Percentiles rank a stretch among this genome's conserved stretches.
Conservation (phyloP, 37 sponge, comb jelly and placozoan species). For the Aplysina aerophoba region DNA sequence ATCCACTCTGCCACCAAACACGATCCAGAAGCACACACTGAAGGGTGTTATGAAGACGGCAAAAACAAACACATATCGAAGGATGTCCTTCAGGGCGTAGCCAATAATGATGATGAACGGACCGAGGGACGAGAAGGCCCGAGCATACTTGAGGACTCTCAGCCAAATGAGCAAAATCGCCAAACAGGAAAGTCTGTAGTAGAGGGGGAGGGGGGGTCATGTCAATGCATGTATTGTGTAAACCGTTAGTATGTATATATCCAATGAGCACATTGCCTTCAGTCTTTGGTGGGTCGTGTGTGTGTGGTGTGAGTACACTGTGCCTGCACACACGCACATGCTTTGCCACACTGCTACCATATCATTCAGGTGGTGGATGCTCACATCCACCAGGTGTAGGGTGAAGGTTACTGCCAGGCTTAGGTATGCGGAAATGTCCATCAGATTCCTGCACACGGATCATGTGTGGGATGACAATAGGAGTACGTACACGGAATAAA, state of each 20-base stretch:
- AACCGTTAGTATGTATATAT: too few relatives aligned
- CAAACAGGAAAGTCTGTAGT: slow-evolving; percentile 32
- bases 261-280: too few relatives aligned
- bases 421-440: slow-evolving; percentile 35
- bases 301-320: neutral
- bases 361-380: slow-evolving; percentile 17
- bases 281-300: too few relatives aligned
- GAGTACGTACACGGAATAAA: too few relatives aligned
- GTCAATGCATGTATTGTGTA: neutral
- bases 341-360: neutral
- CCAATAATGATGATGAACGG: slow-evolving; percentile 57
- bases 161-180: slow-evolving; percentile 59
- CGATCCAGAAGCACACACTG: slow-evolving; percentile 59
- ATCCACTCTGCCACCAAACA: slow-evolving; percentile 55
- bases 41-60: slow-evolving; percentile 50
- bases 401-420: slow-evolving; percentile 20
- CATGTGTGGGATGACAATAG: too few relatives aligned
- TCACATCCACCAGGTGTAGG: slow-evolving; percentile 42
- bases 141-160: slow-evolving; percentile 39
- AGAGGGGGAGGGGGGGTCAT: too few relatives aligned
- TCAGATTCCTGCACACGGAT: slow-evolving; percentile 45
- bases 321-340: neutral
- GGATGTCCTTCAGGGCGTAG: slow-evolving; percentile 41
- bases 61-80: slow-evolving; percentile 43
- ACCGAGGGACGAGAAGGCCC: slow-evolving; percentile 42